A percentile compares a stretch with the other conserved stretches of the same genome.
Conservation (phyloP, 2,888 invertebrate species). For the Plagodis dolabraria region DNA sequence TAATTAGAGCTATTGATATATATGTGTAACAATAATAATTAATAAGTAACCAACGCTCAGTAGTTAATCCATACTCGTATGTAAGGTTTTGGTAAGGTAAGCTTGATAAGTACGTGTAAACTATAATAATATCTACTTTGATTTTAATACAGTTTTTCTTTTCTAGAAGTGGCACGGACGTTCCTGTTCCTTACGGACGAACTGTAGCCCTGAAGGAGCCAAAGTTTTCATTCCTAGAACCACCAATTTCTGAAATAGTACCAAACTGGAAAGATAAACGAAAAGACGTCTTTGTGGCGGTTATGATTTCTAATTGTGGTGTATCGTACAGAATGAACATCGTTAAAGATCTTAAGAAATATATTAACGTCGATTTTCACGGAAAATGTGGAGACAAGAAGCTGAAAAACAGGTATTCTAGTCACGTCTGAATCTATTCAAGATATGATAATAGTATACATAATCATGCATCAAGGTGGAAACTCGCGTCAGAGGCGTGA, state of each 20-base stretch:
- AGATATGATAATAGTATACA: neutral
- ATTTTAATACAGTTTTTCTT: slow-evolving; percentile 60
- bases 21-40: too few species aligned
- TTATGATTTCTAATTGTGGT: slow-evolving; percentile 86
- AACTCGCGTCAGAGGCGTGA: too few species aligned
- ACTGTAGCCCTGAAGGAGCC: slow-evolving; percentile 59
- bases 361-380: slow-evolving; percentile 85
- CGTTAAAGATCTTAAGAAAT: slow-evolving; percentile 80
- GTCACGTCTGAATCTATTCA: neutral
- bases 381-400: slow-evolving; percentile 78
- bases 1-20: too few species aligned
- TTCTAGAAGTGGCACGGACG: slow-evolving; percentile 86
- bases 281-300: slow-evolving; percentile 73
- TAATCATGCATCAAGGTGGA: neutral
- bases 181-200: slow-evolving; percentile 88
- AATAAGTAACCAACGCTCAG: too few species aligned
- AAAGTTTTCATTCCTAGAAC: slow-evolving; percentile 10
- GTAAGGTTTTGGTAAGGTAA: too few species aligned
- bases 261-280: slow-evolving; percentile 74
- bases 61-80: too few species aligned
- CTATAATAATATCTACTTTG: too few species aligned
- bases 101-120: too few species aligned
- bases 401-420: slow-evolving; percentile 33
- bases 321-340: slow-evolving; percentile 79
- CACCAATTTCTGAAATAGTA: slow-evolving; percentile 45